These are phyloP conservation scores for Gorsachius goisagi DNA, from an alignment of 2,113 vertebrate species.

Conservation along the genomic window DNA sequence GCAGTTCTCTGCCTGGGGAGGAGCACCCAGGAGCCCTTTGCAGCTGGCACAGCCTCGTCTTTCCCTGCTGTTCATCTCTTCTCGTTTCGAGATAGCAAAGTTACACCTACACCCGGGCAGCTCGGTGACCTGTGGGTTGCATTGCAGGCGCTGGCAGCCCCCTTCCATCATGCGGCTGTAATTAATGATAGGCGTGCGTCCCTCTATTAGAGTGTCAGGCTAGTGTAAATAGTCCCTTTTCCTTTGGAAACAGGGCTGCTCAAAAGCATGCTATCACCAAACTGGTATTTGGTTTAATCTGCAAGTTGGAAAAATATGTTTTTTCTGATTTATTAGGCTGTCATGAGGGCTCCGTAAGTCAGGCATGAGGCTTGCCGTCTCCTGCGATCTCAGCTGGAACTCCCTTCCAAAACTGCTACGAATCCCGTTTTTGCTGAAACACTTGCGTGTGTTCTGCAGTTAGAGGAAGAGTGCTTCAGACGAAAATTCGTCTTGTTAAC, in stretches of 20 bases:
- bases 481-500: background rate
- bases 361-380: background rate
- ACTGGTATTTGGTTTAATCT: constrained; percentile 48
- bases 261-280: constrained; percentile 8
- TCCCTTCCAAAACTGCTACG: background rate
- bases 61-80: background rate
- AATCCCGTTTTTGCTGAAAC: background rate
- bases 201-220: background rate
- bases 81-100: background rate
- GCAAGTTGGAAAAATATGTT: background rate
- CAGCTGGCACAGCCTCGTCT: constrained; percentile 2
- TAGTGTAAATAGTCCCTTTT: constrained; percentile 13
- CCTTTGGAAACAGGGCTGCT: background rate
- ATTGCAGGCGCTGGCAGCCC: background rate
- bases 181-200: background rate
- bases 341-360: background rate
- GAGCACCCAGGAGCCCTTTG: background rate
- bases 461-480: background rate
- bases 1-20: background rate
- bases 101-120: background rate
- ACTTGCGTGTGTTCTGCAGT: background rate
- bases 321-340: constrained; percentile 34
- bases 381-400: background rate
- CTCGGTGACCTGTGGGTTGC: background rate
- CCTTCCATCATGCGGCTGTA: background rate